These are phyloP conservation scores for Gallinago nigripennis DNA, from an alignment of 2,797 vertebrate species.

Conservation along the genomic window DNA sequence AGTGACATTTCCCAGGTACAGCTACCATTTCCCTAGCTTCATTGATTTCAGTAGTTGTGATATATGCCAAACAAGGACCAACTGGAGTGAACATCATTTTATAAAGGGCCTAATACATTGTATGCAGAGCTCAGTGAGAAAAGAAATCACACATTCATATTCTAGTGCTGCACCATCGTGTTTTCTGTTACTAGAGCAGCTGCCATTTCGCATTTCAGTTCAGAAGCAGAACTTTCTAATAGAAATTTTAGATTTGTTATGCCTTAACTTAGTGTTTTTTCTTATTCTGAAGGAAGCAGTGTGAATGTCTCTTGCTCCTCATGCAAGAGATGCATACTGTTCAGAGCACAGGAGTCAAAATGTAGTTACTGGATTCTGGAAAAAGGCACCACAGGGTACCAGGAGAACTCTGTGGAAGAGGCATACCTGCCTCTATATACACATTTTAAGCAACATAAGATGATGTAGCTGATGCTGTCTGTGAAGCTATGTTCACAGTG, in stretches of 20 bases:
- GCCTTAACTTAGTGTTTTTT: background rate
- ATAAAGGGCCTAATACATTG: background rate
- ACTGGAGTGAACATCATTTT: background rate
- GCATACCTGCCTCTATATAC: rapidly evolving
- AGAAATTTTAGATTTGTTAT: background rate
- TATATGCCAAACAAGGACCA: background rate
- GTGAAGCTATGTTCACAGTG: background rate
- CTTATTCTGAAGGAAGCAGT: background rate
- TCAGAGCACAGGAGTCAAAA: background rate
- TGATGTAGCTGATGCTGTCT: background rate
- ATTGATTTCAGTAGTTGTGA: background rate
- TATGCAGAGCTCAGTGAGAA: background rate
- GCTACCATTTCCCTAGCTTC: background rate
- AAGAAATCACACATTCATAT: background rate
- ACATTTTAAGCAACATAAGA: background rate
- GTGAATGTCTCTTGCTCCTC: background rate
- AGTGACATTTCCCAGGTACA: conserved; percentile 29
- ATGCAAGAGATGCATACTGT: background rate
- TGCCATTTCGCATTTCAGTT: background rate
- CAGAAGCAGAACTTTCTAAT: background rate
- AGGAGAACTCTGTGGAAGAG: background rate
- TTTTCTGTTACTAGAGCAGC: background rate
- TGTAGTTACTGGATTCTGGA: background rate
- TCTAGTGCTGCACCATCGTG: background rate
- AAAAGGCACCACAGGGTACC: background rate